A percentile compares a stretch with the other conserved stretches of the same genome.
Conservation (phyloP, 2,797 vertebrate species). For the Ptychobarbus kaznakovi region DNA sequence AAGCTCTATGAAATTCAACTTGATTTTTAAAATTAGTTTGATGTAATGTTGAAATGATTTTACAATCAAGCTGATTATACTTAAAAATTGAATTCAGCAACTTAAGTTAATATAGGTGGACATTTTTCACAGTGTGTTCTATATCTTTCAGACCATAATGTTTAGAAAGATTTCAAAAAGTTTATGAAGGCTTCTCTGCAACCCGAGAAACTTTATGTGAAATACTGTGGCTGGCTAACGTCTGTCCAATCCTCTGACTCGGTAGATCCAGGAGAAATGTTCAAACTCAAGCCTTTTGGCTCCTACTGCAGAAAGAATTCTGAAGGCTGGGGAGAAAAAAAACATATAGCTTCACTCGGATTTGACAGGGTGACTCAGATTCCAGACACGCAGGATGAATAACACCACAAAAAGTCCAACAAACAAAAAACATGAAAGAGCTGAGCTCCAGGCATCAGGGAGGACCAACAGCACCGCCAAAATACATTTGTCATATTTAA, state of each 20-base stretch:
- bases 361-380: conserved; percentile 75
- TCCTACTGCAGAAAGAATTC: neutral
- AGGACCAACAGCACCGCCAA: conserved; percentile 19
- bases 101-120: neutral
- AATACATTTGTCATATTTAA: conserved; percentile 52
- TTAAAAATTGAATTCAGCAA: neutral
- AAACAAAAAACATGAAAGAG: conserved; percentile 66
- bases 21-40: neutral
- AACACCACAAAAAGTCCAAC: conserved; percentile 68
- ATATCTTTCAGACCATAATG: neutral
- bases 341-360: conserved; percentile 69
- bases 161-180: neutral
- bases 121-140: neutral
- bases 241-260: conserved; percentile 7
- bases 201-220: neutral
- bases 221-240: neutral
- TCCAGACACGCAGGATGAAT: conserved; percentile 72
- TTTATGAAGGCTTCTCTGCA: conserved; percentile 11
- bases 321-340: conserved; percentile 43
- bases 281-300: conserved; percentile 23
- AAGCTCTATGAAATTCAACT: neutral
- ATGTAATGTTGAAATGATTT: neutral
- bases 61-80: neutral
- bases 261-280: neutral
- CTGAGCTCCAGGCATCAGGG: conserved; percentile 26